Base-by-base conservation (phyloP, 2,113 vertebrate species). In the Gymnobelideus leadbeateri region DNA sequence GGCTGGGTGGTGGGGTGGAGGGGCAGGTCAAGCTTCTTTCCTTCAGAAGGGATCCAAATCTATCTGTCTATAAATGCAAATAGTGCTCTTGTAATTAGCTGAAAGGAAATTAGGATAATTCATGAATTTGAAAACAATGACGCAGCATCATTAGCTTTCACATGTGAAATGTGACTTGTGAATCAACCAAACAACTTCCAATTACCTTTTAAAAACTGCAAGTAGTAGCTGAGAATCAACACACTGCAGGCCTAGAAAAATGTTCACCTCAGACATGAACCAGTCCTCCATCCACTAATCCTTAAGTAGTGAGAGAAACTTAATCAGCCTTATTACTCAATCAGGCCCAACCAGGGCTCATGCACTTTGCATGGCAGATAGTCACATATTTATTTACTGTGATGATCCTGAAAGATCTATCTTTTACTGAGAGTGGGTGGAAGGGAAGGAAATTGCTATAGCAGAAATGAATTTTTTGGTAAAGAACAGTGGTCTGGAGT, bases 161-260 rank as follows among this genome's bases (percentile, higher is more conserved):
- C 84, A 55, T 21, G 47, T 47, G 92, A 89, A 53, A 95, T 11
- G 16, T 91, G 24, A 37, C 77, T 28, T 95, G 90, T 77, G 8
- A 95, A 68, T 50, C 61, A 77, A 93, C 10, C 24, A 57, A 2
- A 0, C 93, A 91, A 94, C 89, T 94, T 94, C 10, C 50, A 68
- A 46, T 91, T 57, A 10, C 51, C 3, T 89, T 91, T 49, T 21
- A 5, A 53, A 89, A 77, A 90, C 77, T 25, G 37, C 37, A 8
- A 91, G 7, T 53, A 51, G 25, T n/a, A 93, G n/a, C 89, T 93
- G 94, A 91, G 91, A 96, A 92, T 95, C 77, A 95, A 96, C 43
- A 92, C 0, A 2, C 91, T 3, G 89, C 16, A 89, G 91, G 84
- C 16, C 24, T 16, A 91, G 0, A 89, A 11, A 50, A 28, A 47